phyloP scores from a whole-genome alignment of 2,888 invertebrate species.

The Altica lythri region DNA sequence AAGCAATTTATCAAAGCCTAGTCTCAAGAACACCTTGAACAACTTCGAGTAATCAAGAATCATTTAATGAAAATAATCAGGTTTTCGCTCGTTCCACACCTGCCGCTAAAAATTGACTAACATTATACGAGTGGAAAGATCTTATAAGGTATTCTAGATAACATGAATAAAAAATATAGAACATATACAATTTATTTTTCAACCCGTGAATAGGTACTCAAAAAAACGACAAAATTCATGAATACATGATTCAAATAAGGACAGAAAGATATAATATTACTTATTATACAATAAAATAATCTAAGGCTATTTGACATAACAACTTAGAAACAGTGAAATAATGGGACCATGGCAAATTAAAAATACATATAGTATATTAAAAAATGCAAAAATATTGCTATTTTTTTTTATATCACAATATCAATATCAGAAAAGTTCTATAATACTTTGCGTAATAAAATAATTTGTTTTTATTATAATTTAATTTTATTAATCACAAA shows the following conservation, averaged over 20 bases:
- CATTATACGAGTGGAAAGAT: too few species aligned
- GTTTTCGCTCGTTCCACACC: too few species aligned
- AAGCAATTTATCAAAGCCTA: too few species aligned
- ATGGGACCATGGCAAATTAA: conserved; percentile 32
- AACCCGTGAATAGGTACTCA: conserved; percentile 13
- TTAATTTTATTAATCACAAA: not conserved
- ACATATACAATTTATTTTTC: conserved; percentile 31
- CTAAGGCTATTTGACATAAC: conserved; percentile 34
- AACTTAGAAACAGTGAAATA: conserved; percentile 31
- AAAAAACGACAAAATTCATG: conserved; percentile 44
- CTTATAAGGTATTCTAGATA: too few species aligned
- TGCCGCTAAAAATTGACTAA: too few species aligned
- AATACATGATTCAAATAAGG: conserved; percentile 39
- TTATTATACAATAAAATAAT: conserved; percentile 33
- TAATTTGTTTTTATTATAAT: conserved; percentile 21
- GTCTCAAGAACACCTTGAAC: too few species aligned
- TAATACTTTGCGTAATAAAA: conserved; percentile 27
- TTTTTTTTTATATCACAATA: conserved; percentile 38
- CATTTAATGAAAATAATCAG: too few species aligned
- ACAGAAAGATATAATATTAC: conserved; percentile 30
- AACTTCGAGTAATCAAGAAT: too few species aligned
- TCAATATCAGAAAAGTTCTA: conserved; percentile 32
- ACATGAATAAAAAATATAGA: conserved; percentile 1
- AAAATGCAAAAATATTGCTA: conserved; percentile 50
- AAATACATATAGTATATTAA: conserved; percentile 31